Percentiles rank a stretch among this genome's conserved stretches.
These are phyloP conservation scores for Agriotes lineatus DNA, from an alignment of 2,888 invertebrate species.

Conservation along the genomic window DNA sequence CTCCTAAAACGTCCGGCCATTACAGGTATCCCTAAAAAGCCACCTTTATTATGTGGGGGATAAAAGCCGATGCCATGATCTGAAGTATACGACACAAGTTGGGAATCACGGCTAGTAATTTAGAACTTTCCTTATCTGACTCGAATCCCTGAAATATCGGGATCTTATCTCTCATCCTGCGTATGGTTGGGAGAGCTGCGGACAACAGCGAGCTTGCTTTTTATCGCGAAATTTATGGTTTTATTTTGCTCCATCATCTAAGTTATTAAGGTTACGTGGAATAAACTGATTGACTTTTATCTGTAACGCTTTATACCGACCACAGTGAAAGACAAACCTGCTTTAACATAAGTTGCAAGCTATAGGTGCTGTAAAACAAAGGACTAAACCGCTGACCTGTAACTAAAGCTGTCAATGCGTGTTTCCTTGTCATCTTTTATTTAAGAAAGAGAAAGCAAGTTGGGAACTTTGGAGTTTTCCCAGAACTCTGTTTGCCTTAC, in stretches of 20 bases:
- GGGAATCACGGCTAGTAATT: conserved; percentile 13
- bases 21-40: neutral
- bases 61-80: neutral
- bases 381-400: neutral
- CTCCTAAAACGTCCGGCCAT: neutral
- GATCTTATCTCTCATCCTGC: conserved; percentile 9
- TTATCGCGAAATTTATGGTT: conserved; percentile 11
- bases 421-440: neutral
- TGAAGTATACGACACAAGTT: conserved; percentile 5
- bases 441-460: neutral
- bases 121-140: conserved; percentile 19
- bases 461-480: neutral
- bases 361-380: too few species aligned
- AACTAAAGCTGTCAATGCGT: neutral
- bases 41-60: neutral
- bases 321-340: too few species aligned
- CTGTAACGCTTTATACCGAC: neutral
- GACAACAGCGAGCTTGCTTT: conserved; percentile 1
- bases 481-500: neutral
- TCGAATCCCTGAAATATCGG: conserved; percentile 19
- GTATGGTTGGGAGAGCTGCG: conserved; percentile 1
- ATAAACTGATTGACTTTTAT: neutral
- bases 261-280: neutral
- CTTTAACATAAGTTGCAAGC: too few species aligned
- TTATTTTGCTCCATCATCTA: conserved; percentile 8